Evolutionary conservation across 2,888 invertebrate species (phyloP).

Genomic region (Drosophila macrospina): DNA sequence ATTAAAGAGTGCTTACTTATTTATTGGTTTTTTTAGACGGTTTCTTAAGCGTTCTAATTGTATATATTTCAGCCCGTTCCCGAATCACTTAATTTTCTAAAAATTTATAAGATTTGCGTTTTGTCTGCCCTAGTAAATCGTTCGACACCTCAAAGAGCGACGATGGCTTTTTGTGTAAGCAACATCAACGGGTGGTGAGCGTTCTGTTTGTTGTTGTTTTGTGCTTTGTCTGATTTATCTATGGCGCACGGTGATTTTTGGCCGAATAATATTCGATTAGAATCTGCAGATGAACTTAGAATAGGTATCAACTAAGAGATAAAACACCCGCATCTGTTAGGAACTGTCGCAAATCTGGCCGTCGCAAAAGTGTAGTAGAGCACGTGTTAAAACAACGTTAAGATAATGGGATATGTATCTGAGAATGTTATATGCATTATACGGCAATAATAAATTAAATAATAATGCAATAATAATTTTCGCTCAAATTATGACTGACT

Average conservation of each 20-base stretch:
- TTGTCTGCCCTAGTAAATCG: conserved; percentile 35
- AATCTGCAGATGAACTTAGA: conserved; percentile 1
- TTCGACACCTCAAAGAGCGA: conserved; percentile 37
- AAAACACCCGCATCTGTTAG: conserved; percentile 13
- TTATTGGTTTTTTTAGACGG: conserved; percentile 10
- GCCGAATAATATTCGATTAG: background rate
- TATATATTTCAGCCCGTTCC: conserved; percentile 13
- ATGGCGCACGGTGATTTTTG: conserved; percentile 21
- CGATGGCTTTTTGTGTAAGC: conserved; percentile 34
- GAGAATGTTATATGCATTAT: conserved; percentile 20
- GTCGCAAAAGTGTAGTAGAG: conserved; percentile 14
- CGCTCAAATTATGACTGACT: conserved; percentile 42
- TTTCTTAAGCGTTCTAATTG: conserved; percentile 36
- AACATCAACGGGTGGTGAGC: conserved; percentile 42
- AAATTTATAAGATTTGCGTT: conserved; percentile 46
- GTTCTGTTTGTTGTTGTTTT: conserved; percentile 25
- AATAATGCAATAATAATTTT: conserved; percentile 24
- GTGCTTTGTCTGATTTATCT: conserved; percentile 27
- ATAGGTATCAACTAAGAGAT: conserved; percentile 1
- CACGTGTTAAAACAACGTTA: conserved; percentile 53
- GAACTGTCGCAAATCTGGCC: conserved; percentile 52
- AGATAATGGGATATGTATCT: conserved; percentile 57
- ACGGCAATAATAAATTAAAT: conserved; percentile 34
- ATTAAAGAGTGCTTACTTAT: conserved; percentile 37
- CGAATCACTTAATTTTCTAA: conserved; percentile 45